These are phyloP conservation scores for Sebastes wilsoni DNA, from an alignment of 2,797 vertebrate species.

Conservation along the genomic window DNA sequence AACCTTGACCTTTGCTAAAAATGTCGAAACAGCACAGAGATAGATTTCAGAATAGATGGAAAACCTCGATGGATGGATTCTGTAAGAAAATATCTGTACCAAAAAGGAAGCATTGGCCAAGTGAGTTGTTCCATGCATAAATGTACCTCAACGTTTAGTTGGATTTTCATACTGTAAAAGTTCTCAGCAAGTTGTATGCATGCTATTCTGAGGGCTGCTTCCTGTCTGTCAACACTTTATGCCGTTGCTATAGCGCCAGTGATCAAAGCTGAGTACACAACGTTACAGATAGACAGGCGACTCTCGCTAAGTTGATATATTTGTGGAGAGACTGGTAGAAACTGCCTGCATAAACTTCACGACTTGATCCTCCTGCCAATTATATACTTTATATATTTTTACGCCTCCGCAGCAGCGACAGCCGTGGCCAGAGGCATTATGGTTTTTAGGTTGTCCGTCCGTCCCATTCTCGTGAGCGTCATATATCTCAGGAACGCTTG, in stretches of 20 bases:
- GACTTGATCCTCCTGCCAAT: background rate
- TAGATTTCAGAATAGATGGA: background rate
- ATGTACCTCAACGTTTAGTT: background rate
- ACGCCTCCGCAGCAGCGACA: too few species aligned
- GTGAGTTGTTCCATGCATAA: background rate
- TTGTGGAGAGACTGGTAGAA: conserved; percentile 15
- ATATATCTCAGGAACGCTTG: too few species aligned
- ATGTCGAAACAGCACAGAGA: background rate
- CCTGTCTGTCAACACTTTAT: conserved; percentile 12
- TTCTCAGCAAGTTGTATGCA: background rate
- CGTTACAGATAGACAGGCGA: background rate
- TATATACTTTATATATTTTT: background rate
- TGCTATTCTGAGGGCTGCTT: conserved; percentile 29
- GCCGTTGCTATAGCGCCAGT: background rate
- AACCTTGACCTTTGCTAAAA: conserved; percentile 4
- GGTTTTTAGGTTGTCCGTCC: too few species aligned
- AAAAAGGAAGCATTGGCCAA: background rate
- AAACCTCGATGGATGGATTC: background rate
- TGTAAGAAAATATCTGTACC: background rate
- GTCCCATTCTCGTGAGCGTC: too few species aligned
- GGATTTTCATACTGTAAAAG: background rate
- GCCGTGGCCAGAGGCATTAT: too few species aligned
- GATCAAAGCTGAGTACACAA: conserved; percentile 13
- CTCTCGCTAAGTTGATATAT: conserved; percentile 12
- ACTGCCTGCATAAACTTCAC: background rate